These are phyloP conservation scores for Beris chalybata DNA, from an alignment of 2,888 invertebrate species.

Conservation along the genomic window DNA sequence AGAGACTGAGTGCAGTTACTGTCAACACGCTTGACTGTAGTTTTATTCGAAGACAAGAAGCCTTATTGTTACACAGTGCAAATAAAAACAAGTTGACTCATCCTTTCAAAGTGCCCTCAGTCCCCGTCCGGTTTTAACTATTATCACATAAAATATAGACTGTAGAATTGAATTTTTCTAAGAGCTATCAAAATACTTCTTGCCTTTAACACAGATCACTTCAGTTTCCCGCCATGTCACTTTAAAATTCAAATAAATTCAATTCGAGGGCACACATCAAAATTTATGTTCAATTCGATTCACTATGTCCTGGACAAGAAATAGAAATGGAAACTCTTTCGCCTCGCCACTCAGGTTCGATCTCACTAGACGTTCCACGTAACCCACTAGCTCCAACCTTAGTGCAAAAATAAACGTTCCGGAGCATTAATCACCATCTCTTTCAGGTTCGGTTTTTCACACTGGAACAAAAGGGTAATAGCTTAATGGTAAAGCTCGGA, in stretches of 20 bases:
- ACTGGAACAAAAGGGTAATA: slow-evolving; percentile 28
- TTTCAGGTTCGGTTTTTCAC: slow-evolving; percentile 34
- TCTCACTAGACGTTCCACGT: neutral
- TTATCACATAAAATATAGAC: no score
- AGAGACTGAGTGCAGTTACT: no score
- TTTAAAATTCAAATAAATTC: slow-evolving; percentile 5
- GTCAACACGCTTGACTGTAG: no score
- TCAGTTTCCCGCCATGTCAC: no score
- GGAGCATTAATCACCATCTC: slow-evolving; percentile 37
- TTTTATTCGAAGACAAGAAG: no score
- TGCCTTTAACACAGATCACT: no score
- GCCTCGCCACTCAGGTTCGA: neutral
- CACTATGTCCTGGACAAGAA: slow-evolving; percentile 18
- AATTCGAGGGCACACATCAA: slow-evolving; percentile 18
- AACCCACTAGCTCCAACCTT: slow-evolving; percentile 5
- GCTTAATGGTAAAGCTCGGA: slow-evolving; percentile 19
- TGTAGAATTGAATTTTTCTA: no score
- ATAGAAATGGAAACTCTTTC: slow-evolving; percentile 17
- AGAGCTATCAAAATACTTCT: no score
- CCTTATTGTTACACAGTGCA: no score
- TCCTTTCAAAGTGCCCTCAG: no score
- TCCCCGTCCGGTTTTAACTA: no score
- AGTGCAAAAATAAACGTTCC: slow-evolving; percentile 33
- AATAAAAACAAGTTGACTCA: no score
- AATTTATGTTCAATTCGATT: slow-evolving; percentile 15